Evolutionary conservation across 2,797 vertebrate genomes (phyloP).

Genomic region (Lepus townsendii): DNA sequence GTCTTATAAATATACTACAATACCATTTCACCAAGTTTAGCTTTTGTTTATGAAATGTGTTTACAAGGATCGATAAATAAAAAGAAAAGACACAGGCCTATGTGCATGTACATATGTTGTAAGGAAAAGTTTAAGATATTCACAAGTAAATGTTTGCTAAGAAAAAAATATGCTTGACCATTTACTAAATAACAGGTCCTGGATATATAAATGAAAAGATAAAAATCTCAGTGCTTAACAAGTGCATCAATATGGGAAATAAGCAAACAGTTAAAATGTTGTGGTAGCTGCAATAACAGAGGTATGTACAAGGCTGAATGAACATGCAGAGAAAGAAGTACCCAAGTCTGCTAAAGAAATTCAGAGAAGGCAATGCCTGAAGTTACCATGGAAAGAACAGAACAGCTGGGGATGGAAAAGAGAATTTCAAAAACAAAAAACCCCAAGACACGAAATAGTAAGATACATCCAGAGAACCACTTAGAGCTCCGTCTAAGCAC

Average conservation of each 20-base stretch:
- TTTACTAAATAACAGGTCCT: slow-evolving; percentile 7
- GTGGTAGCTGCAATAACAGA: background rate
- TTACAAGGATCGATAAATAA: too few relatives aligned
- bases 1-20: background rate
- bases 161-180: background rate
- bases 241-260: background rate
- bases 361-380: background rate
- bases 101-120: too few relatives aligned
- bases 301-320: background rate
- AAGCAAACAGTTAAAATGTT: background rate
- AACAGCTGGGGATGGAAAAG: background rate
- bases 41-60: background rate
- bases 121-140: too few relatives aligned
- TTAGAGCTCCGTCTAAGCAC: background rate
- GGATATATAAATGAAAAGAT: slow-evolving; percentile 3
- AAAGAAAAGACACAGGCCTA: too few relatives aligned
- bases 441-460: background rate
- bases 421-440: background rate
- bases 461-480: background rate
- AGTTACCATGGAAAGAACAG: background rate
- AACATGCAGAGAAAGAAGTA: background rate
- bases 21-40: too few relatives aligned
- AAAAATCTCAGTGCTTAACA: background rate
- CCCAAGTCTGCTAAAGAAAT: background rate
- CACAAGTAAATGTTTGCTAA: too few relatives aligned